phyloP scores from a whole-genome alignment of 2,797 vertebrate species.

The Spatula versicolor region DNA sequence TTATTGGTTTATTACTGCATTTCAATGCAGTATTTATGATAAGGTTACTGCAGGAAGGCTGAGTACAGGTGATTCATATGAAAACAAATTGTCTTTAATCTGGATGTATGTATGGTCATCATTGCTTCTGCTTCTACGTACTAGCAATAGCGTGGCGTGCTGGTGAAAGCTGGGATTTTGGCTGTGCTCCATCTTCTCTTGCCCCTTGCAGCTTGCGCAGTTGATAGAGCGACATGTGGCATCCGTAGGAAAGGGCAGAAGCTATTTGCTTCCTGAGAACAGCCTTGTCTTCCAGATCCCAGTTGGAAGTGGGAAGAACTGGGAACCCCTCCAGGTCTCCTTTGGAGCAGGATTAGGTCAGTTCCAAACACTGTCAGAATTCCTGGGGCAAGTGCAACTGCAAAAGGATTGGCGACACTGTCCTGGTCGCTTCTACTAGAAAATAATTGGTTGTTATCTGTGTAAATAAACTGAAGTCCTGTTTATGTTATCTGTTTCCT shows the following conservation, averaged over 20 bases:
- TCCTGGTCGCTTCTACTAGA: background rate
- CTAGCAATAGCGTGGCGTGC: fast-evolving
- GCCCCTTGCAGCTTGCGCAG: background rate
- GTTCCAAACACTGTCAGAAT: fast-evolving
- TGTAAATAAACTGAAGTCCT: background rate
- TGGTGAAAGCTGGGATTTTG: background rate
- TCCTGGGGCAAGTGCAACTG: background rate
- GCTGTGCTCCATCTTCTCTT: background rate
- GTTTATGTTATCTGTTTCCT: background rate
- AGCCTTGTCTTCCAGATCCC: background rate
- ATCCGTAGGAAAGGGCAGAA: background rate
- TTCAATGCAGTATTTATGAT: background rate
- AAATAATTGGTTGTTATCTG: background rate
- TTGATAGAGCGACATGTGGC: background rate
- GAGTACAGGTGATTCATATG: background rate
- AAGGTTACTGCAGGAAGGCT: background rate
- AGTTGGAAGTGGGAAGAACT: background rate
- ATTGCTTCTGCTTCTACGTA: background rate
- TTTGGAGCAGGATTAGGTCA: background rate
- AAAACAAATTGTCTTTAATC: background rate
- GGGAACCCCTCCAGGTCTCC: background rate
- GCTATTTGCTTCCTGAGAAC: background rate
- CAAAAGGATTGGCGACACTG: background rate
- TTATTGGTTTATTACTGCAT: background rate
- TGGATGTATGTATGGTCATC: background rate